Evolutionary conservation across 1,140 invertebrate genomes (phyloP).

Genomic region (Sycobia sp.): DNA sequence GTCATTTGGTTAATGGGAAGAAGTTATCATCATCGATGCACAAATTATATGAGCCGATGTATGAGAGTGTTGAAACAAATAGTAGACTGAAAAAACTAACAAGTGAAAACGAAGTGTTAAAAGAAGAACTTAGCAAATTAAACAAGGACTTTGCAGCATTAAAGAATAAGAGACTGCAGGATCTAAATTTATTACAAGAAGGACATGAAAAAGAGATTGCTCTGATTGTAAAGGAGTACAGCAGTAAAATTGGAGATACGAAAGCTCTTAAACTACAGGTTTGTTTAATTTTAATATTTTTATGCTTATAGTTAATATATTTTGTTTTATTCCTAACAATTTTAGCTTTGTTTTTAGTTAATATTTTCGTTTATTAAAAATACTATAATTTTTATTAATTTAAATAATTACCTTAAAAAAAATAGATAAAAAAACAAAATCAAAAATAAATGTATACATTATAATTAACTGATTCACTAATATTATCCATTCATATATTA

Average conservation of each 20-base stretch:
- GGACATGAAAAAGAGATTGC: constrained; percentile 78
- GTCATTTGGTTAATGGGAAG: constrained; percentile 60
- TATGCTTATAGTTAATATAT: too few relatives aligned
- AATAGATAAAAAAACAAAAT: too few relatives aligned
- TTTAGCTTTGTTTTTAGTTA: too few relatives aligned
- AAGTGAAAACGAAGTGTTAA: constrained; percentile 65
- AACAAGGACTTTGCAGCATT: constrained; percentile 70
- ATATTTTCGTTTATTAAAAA: too few relatives aligned
- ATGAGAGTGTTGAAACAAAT: constrained; percentile 58
- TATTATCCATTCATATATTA: too few relatives aligned
- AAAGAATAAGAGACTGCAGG: constrained; percentile 76
- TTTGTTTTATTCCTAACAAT: too few relatives aligned
- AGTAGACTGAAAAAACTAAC: constrained; percentile 57
- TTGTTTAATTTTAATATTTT: neutral
- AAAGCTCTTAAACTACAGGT: constrained; percentile 59
- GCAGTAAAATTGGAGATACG: constrained; percentile 54
- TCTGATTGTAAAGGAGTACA: constrained; percentile 57
- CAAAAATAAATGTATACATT: neutral
- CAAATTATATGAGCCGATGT: constrained; percentile 57
- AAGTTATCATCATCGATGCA: constrained; percentile 55
- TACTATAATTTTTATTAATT: too few relatives aligned
- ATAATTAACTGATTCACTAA: neutral
- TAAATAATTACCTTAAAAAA: too few relatives aligned
- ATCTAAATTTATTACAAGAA: constrained; percentile 76
- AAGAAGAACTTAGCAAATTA: constrained; percentile 67